These are phyloP conservation scores for Thymelicus acteon DNA, from an alignment of 2,888 invertebrate species.

Conservation along the genomic window DNA sequence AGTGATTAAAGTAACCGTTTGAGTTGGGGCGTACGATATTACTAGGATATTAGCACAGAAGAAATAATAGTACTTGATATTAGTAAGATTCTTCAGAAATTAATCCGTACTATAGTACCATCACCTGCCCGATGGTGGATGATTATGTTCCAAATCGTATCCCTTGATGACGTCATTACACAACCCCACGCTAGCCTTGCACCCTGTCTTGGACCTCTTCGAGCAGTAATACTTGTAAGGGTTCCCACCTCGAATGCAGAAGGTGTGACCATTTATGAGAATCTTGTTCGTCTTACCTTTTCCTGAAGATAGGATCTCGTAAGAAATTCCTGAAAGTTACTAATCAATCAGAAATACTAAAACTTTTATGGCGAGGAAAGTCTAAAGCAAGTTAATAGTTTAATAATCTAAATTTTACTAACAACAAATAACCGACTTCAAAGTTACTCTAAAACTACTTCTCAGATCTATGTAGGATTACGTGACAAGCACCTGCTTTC, in stretches of 20 bases:
- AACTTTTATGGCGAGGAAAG: too few relatives aligned
- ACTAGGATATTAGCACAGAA: too few relatives aligned
- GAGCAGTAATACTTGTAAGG: conserved; percentile 53
- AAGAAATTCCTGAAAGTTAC: conserved; percentile 42
- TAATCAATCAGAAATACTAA: too few relatives aligned
- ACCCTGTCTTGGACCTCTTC: conserved; percentile 47
- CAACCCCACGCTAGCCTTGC: conserved; percentile 48
- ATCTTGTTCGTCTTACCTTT: conserved; percentile 51
- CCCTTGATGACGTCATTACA: conserved; percentile 38
- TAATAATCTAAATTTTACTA: too few relatives aligned
- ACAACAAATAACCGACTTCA: too few relatives aligned
- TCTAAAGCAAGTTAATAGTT: too few relatives aligned
- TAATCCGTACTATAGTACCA: conserved; percentile 40
- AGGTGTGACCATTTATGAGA: conserved; percentile 51
- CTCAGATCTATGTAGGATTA: too few relatives aligned
- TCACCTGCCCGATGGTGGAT: conserved; percentile 44
- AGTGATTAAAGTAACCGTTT: too few relatives aligned
- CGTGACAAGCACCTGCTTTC: too few relatives aligned
- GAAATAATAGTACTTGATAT: too few relatives aligned
- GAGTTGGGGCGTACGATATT: too few relatives aligned
- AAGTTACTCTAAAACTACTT: too few relatives aligned
- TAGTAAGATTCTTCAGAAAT: background rate
- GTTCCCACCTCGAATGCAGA: conserved; percentile 51
- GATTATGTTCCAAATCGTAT: conserved; percentile 47
- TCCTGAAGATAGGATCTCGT: conserved; percentile 46